Percentiles rank a stretch among this genome's conserved stretches.
Evolutionary conservation across 2,113 vertebrate genomes (phyloP).

Genomic region (Indri indri): DNA sequence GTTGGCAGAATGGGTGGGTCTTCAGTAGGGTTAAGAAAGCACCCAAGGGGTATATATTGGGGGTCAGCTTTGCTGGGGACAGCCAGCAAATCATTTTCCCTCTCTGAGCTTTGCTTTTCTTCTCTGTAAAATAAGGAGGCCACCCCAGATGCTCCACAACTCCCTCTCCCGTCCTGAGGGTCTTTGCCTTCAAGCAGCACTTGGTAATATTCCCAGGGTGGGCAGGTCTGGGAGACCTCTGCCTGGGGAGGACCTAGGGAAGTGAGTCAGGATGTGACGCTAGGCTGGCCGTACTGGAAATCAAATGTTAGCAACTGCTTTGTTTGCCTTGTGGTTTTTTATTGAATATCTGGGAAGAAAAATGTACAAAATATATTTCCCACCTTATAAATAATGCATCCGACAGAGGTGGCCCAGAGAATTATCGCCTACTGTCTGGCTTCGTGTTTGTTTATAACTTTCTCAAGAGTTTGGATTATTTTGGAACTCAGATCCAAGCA

Average conservation of each 20-base stretch:
- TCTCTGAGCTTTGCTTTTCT: neutral
- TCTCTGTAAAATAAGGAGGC: neutral
- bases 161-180: neutral
- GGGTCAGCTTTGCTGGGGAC: no score
- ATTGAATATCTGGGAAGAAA: constrained; percentile 10
- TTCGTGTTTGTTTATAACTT: constrained; percentile 59
- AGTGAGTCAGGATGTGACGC: neutral
- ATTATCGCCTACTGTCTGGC: constrained; percentile 35
- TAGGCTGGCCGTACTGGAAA: neutral
- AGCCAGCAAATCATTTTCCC: no score
- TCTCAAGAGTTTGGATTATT: constrained; percentile 52
- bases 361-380: neutral
- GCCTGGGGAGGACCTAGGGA: neutral
- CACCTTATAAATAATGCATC: constrained; percentile 60
- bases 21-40: no score
- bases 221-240: neutral
- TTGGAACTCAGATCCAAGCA: constrained; percentile 8
- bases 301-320: neutral
- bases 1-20: no score
- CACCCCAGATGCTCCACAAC: neutral
- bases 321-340: constrained; percentile 42
- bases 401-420: neutral
- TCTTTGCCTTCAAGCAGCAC: neutral
- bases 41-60: no score
- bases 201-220: neutral